phyloP scores from a whole-genome alignment of 2,113 vertebrate genomes.

The Lota lota region DNA sequence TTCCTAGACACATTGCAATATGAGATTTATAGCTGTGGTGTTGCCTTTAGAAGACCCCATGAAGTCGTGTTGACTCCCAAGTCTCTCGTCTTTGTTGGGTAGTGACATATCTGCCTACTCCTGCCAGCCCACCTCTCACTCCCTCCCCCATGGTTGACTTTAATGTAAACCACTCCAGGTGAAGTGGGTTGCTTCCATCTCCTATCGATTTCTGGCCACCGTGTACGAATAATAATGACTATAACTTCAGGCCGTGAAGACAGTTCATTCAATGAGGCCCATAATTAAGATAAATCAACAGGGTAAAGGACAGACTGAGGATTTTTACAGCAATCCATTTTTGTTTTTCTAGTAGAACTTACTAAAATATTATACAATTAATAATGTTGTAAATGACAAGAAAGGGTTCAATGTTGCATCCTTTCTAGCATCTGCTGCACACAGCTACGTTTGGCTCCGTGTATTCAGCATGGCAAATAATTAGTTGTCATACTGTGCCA shows the following conservation, averaged over 20 bases:
- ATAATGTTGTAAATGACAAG: not conserved
- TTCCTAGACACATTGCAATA: not conserved
- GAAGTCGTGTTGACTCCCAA: too few species aligned
- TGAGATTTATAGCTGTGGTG: not conserved
- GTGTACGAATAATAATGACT: conserved; percentile 10
- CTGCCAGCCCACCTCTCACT: too few species aligned
- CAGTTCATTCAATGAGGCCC: not conserved
- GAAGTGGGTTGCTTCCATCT: too few species aligned
- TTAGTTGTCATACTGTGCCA: conserved; percentile 28
- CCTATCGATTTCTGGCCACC: conserved; percentile 9
- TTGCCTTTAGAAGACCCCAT: not conserved
- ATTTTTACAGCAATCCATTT: not conserved
- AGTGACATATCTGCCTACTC: too few species aligned
- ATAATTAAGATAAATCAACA: conserved; percentile 15
- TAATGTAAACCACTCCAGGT: too few species aligned
- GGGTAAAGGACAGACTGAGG: conserved; percentile 7
- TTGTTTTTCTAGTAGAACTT: too few species aligned
- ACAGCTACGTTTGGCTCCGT: conserved; percentile 14
- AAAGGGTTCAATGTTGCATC: conserved; percentile 3
- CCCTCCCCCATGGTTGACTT: too few species aligned
- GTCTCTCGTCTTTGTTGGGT: too few species aligned
- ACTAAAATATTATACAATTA: too few species aligned
- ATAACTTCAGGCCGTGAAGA: conserved; percentile 1
- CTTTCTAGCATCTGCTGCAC: not conserved
- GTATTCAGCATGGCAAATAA: conserved; percentile 20